phyloP scores from a whole-genome alignment of 2,113 vertebrate species.

The Boleophthalmus pectinirostris region DNA sequence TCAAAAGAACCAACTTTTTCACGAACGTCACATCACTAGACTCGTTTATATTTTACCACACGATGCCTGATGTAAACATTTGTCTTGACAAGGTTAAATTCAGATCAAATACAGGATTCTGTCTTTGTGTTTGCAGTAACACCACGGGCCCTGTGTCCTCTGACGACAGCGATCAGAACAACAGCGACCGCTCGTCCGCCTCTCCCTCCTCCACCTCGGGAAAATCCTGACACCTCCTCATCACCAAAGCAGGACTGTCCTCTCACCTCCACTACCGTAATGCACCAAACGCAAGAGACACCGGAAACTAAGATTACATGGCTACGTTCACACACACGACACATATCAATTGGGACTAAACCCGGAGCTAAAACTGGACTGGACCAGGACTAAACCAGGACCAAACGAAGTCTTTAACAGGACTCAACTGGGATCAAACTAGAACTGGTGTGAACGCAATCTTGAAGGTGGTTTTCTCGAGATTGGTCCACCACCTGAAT shows the following conservation, averaged over 20 bases:
- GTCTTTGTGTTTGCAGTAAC: conserved; percentile 33
- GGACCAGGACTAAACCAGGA: neutral
- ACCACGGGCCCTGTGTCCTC: conserved; percentile 41
- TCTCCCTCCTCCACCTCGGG: conserved; percentile 55
- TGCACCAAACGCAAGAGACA: conserved; percentile 22
- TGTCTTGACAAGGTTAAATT: too few relatives aligned
- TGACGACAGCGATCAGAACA: conserved; percentile 67
- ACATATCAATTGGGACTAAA: neutral
- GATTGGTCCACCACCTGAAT: too few relatives aligned
- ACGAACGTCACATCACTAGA: too few relatives aligned
- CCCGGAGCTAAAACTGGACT: neutral
- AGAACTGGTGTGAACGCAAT: too few relatives aligned
- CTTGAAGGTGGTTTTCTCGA: too few relatives aligned
- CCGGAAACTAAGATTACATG: conserved; percentile 23
- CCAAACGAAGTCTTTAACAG: neutral
- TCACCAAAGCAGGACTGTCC: conserved; percentile 9
- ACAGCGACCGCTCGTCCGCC: conserved; percentile 58
- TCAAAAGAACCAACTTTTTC: too few relatives aligned
- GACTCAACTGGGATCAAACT: neutral
- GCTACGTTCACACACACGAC: conserved; percentile 25
- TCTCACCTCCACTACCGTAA: conserved; percentile 31
- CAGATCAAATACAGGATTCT: too few relatives aligned
- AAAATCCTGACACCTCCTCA: conserved; percentile 60
- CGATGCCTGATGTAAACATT: too few relatives aligned
- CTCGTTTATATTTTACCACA: too few relatives aligned